Conservation (phyloP, 2,113 vertebrate genomes). For the Suncus etruscus region DNA sequence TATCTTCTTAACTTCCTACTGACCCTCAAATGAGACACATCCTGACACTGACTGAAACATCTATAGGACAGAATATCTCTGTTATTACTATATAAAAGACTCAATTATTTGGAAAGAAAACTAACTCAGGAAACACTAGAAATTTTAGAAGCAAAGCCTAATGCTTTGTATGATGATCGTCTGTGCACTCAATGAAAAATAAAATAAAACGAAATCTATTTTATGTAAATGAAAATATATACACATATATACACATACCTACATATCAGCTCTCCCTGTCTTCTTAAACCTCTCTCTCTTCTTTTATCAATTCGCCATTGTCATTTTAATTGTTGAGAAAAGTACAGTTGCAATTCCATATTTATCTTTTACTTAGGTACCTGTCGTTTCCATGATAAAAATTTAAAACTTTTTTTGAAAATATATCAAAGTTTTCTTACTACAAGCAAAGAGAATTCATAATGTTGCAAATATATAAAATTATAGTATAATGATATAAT, state of each 20-base stretch:
- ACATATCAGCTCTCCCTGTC: not conserved
- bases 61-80: too few species aligned
- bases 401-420: not conserved
- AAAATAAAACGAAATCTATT: not conserved
- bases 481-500: not conserved
- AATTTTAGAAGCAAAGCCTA: slow-evolving; percentile 20
- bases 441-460: slow-evolving; percentile 29
- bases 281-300: not conserved
- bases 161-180: not conserved
- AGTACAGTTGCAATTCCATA: not conserved
- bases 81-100: too few species aligned
- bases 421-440: not conserved
- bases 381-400: not conserved
- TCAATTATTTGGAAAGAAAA: not conserved
- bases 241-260: too few species aligned
- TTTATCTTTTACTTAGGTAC: not conserved
- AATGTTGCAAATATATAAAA: slow-evolving; percentile 6
- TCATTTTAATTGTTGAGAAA: not conserved
- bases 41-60: not conserved
- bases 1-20: not conserved
- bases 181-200: not conserved
- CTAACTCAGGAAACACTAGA: not conserved
- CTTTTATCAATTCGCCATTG: not conserved
- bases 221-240: too few species aligned
- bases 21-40: not conserved